Conservation (phyloP, 1,140 invertebrate species). For the Lordiphosa collinella region DNA sequence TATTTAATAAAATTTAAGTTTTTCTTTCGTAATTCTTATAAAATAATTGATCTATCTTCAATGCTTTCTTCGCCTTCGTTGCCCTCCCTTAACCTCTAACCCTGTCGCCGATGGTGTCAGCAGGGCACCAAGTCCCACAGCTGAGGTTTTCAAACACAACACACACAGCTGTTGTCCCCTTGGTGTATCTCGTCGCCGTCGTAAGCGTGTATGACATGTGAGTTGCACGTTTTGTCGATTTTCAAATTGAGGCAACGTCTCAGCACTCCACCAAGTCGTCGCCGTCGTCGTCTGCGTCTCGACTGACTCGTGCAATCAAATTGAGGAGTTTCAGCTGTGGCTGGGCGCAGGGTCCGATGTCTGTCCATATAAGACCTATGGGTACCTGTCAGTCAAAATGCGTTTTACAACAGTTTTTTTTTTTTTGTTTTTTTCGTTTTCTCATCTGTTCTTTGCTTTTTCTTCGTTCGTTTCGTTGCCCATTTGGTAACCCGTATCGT, state of each 20-base stretch:
- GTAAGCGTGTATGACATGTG: constrained; percentile 74
- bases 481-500: constrained; percentile 66
- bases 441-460: constrained; percentile 9
- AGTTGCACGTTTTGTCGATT: constrained; percentile 77
- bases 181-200: constrained; percentile 23
- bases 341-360: constrained; percentile 7
- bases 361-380: constrained; percentile 64
- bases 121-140: constrained; percentile 12
- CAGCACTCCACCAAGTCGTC: constrained; percentile 36
- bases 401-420: constrained; percentile 71
- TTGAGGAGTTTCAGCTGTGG: constrained; percentile 65
- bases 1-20: too few relatives aligned
- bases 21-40: too few relatives aligned
- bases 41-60: too few relatives aligned
- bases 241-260: constrained; percentile 71
- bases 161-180: constrained; percentile 41
- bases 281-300: constrained; percentile 16
- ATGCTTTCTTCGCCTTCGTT: too few relatives aligned
- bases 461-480: constrained; percentile 42
- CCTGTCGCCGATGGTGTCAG: constrained; percentile 18
- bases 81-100: neutral
- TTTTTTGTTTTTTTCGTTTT: constrained; percentile 14
- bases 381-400: constrained; percentile 76
- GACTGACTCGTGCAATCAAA: constrained; percentile 66
- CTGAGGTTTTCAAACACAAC: constrained; percentile 30